A percentile compares a stretch with the other conserved stretches of the same genome.
Conservation (phyloP, 1,140 invertebrate species). For the Kradibia gibbosae region DNA sequence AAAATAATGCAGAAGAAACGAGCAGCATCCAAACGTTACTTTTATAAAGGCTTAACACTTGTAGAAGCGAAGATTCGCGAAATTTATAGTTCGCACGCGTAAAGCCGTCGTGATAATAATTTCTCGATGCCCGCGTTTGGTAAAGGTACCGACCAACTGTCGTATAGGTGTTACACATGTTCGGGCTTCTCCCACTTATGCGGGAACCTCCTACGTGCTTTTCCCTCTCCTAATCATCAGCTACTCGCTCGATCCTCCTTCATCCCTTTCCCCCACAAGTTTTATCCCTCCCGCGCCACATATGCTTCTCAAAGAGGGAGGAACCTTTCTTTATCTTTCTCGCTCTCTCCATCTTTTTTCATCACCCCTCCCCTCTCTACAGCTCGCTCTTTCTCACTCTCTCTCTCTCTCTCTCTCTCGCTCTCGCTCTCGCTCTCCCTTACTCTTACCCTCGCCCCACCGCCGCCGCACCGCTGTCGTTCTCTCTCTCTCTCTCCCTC, state of each 20-base stretch:
- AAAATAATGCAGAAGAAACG: too few species aligned
- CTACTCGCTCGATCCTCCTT: slow-evolving; percentile 8
- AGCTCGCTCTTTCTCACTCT: not conserved
- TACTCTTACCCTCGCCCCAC: too few species aligned
- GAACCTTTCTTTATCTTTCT: not conserved
- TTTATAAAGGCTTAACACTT: too few species aligned
- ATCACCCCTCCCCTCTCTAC: not conserved
- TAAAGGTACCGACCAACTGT: slow-evolving; percentile 62
- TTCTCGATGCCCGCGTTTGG: slow-evolving; percentile 70
- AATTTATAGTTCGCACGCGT: slow-evolving; percentile 4
- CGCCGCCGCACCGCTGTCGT: too few species aligned
- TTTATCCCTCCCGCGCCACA: not conserved
- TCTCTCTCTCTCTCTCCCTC: too few species aligned
- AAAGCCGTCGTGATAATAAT: slow-evolving; percentile 67
- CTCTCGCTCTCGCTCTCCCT: too few species aligned
- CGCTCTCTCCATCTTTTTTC: not conserved
- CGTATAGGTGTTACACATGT: slow-evolving; percentile 67
- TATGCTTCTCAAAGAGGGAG: not conserved
- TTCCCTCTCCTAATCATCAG: not conserved
- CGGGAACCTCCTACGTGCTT: slow-evolving; percentile 48
- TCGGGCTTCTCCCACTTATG: slow-evolving; percentile 37
- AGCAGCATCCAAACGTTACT: too few species aligned
- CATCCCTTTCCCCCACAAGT: slow-evolving; percentile 24
- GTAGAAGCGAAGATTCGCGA: too few species aligned
- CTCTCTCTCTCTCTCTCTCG: slow-evolving; percentile 13